Percentiles rank a stretch among this genome's conserved stretches.
Conservation (phyloP, 2,888 invertebrate genomes). For the Ophion slaviceki region DNA sequence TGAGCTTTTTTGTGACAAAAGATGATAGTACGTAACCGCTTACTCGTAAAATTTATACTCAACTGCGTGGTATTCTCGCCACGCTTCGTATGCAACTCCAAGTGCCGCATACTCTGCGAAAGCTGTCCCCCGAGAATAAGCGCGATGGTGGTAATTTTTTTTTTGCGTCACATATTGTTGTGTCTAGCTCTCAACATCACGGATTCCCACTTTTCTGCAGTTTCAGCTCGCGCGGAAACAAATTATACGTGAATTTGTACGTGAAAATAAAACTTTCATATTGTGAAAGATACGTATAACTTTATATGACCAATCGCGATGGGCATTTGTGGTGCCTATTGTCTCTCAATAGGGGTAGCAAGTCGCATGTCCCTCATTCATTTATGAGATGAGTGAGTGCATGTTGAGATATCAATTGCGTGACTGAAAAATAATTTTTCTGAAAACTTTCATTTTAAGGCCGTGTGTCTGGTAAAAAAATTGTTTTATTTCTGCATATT, state of each 20-base stretch:
- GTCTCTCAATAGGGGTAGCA: not conserved
- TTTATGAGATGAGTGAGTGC: not conserved
- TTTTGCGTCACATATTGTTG: conserved; percentile 12
- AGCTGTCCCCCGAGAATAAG: conserved; percentile 47
- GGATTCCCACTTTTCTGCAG: conserved; percentile 47
- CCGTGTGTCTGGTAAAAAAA: too few species aligned
- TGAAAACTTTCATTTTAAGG: too few species aligned
- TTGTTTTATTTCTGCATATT: too few species aligned
- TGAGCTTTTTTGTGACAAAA: conserved; percentile 30
- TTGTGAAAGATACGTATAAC: not conserved
- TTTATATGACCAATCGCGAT: not conserved
- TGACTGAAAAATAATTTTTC: too few species aligned
- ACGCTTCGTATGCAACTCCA: conserved; percentile 61
- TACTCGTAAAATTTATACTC: conserved; percentile 58
- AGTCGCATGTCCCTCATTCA: too few species aligned
- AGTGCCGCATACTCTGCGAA: conserved; percentile 39
- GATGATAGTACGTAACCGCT: conserved; percentile 22
- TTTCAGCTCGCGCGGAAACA: conserved; percentile 22
- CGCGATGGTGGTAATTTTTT: conserved; percentile 37
- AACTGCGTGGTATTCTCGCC: conserved; percentile 55
- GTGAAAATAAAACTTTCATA: not conserved
- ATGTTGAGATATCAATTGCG: too few species aligned
- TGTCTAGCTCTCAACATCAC: conserved; percentile 7
- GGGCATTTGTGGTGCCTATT: not conserved
- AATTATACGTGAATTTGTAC: conserved; percentile 12